Evolutionary conservation across 2,888 invertebrate species (phyloP), one percentile per base, ranked within the genome.

Genomic region (Ischnura elegans): DNA sequence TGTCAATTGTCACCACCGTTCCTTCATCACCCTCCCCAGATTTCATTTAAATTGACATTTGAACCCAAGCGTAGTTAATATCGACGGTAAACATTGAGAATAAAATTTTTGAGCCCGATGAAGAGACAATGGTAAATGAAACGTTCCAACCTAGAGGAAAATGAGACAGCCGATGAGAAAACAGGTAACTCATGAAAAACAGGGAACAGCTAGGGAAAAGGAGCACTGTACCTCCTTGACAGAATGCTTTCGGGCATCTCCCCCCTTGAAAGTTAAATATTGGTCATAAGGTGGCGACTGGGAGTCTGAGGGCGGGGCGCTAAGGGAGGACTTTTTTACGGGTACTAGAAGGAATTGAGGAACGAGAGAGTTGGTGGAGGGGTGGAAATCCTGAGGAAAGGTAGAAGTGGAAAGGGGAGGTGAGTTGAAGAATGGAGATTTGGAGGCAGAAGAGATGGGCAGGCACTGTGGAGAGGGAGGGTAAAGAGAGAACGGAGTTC

Each of bases 241-340:
- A 87, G 87, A 51, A 90, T 43, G 90, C 90, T 61, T 90, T 90
- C 90, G 66, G 90, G 90, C 61, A 90, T 66, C 66, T 90, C 90
- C 61, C 90, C 90, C 66, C 66, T 90, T 25, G 90, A 90, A 90
- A 90, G 90, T 55, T 47, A 90, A 90, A 90, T 90, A 90, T 90
- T 90, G 90, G 87, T 55, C 55, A 87, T 87, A 55, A 55, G 87
- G 87, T 87, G 87, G 90, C 90, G 90, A 61, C 90, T 45, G 43
- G 0, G 90, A n/a, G 90, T 90, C 90, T 90, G 90, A 66, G 86
- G 90, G 90, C 90, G 90, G 90, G 90, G 90, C 90, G 90, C 90
- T 61, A 90, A 90, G 90, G 86, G 90, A 76, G 90, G n/a, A n/a
- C 66, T 90, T 90, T 55, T 90, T 66, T 43, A 90, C 36, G 61